phyloP scores from a whole-genome alignment of 2,888 invertebrate species.

The Pammene fasciana region DNA sequence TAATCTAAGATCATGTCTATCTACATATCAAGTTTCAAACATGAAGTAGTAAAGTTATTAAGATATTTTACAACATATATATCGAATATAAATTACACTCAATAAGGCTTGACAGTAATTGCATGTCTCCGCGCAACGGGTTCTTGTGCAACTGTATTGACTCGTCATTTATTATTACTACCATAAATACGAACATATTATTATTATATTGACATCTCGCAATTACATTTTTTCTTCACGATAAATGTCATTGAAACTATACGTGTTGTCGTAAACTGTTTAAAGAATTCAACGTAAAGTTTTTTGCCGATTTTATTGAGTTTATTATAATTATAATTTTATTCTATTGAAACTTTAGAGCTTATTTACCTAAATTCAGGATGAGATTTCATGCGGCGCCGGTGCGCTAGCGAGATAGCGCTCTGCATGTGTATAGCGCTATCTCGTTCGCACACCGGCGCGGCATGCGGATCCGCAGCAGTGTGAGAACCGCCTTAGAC shows the following conservation, averaged over 20 bases:
- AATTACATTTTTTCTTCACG: slow-evolving; percentile 10
- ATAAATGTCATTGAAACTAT: slow-evolving; percentile 6
- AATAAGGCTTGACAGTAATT: slow-evolving; percentile 37
- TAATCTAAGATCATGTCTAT: slow-evolving; percentile 7
- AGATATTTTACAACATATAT: slow-evolving; percentile 24
- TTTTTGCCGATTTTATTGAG: slow-evolving; percentile 8
- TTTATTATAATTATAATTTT: not conserved
- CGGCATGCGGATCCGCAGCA: no score
- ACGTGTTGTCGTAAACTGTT: not conserved
- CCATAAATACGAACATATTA: slow-evolving; percentile 14
- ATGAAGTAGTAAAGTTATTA: slow-evolving; percentile 16
- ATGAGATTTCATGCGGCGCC: no score
- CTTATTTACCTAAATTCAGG: no score
- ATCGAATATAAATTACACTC: slow-evolving; percentile 26
- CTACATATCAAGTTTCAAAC: not conserved
- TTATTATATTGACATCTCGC: slow-evolving; percentile 4
- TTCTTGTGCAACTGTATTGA: slow-evolving; percentile 33
- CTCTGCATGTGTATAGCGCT: no score
- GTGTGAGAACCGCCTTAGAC: no score
- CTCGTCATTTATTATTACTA: slow-evolving; percentile 36
- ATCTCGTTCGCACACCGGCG: no score
- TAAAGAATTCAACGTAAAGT: not conserved
- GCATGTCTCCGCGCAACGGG: slow-evolving; percentile 33
- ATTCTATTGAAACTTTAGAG: no score
- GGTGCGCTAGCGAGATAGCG: no score